phyloP scores from a whole-genome alignment of 1,140 invertebrate genomes.

The Nylanderia fulva region DNA sequence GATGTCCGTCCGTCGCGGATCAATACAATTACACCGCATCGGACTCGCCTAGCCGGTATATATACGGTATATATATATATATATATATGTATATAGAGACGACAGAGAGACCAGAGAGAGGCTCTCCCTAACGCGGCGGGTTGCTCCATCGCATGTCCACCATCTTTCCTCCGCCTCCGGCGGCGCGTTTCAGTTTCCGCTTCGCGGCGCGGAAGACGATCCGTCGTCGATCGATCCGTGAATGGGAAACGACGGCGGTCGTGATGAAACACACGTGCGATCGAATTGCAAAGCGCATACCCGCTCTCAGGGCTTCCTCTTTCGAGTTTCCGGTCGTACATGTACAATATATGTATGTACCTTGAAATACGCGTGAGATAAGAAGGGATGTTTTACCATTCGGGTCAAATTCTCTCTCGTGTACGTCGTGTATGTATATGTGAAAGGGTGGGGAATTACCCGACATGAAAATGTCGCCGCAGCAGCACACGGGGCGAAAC shows the following conservation, averaged over 20 bases:
- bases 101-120: not conserved
- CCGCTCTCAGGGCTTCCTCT: conserved; percentile 29
- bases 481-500: conserved; percentile 62
- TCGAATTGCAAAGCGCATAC: conserved; percentile 64
- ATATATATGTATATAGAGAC: no score
- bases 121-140: not conserved
- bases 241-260: conserved; percentile 58
- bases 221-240: conserved; percentile 61
- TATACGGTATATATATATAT: no score
- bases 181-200: conserved; percentile 72
- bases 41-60: conserved; percentile 49
- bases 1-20: conserved; percentile 64
- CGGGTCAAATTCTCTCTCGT: conserved; percentile 54
- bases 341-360: no score
- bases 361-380: conserved; percentile 62
- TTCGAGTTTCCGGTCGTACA: conserved; percentile 5
- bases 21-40: conserved; percentile 69
- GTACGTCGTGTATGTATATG: conserved; percentile 6
- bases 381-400: conserved; percentile 61
- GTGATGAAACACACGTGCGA: conserved; percentile 60
- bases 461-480: conserved; percentile 59
- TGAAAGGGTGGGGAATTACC: conserved; percentile 5
- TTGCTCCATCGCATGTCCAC: conserved; percentile 15
- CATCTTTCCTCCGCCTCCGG: conserved; percentile 55
- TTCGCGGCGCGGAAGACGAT: conserved; percentile 74